Percentiles rank a stretch among this genome's conserved stretches.
phyloP scores from a whole-genome alignment of 2,113 vertebrate genomes.

The Apodemus sylvaticus region DNA sequence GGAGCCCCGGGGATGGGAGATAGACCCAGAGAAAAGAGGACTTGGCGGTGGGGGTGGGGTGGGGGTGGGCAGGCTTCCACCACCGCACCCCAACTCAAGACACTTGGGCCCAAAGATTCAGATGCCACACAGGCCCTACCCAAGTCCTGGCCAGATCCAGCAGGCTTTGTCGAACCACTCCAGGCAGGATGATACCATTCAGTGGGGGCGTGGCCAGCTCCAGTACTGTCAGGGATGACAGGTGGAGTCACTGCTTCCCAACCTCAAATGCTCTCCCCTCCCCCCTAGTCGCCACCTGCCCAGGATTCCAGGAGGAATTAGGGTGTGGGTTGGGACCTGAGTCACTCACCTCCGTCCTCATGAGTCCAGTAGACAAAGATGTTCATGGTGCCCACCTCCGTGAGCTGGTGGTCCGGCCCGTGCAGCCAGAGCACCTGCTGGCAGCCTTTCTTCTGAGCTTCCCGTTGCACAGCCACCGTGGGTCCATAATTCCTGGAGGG shows the following conservation, averaged over 20 bases:
- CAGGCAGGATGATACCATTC: constrained; percentile 92
- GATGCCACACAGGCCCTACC: constrained; percentile 82
- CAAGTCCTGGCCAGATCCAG: constrained; percentile 90
- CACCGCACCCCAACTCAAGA: neutral
- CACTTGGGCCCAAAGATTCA: neutral
- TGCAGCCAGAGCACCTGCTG: constrained; percentile 96
- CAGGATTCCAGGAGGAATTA: neutral
- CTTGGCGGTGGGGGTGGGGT: neutral
- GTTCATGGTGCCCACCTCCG: constrained; percentile 96
- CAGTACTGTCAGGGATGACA: constrained; percentile 79
- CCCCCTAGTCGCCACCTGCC: neutral
- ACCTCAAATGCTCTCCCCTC: accelerated
- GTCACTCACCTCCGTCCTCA: constrained; percentile 87
- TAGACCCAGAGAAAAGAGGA: neutral
- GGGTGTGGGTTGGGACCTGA: accelerated
- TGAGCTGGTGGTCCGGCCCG: constrained; percentile 90
- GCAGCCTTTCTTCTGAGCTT: constrained; percentile 88
- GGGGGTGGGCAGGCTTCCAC: neutral
- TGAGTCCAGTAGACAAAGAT: constrained; percentile 95
- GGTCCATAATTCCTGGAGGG: constrained; percentile 91
- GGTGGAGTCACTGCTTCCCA: neutral
- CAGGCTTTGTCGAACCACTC: constrained; percentile 91
- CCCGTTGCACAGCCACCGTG: constrained; percentile 90
- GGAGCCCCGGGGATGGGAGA: neutral
- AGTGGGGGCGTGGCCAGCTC: constrained; percentile 92